Base-by-base conservation (phyloP, 2,113 vertebrate genomes). In the Saimiri boliviensis region DNA sequence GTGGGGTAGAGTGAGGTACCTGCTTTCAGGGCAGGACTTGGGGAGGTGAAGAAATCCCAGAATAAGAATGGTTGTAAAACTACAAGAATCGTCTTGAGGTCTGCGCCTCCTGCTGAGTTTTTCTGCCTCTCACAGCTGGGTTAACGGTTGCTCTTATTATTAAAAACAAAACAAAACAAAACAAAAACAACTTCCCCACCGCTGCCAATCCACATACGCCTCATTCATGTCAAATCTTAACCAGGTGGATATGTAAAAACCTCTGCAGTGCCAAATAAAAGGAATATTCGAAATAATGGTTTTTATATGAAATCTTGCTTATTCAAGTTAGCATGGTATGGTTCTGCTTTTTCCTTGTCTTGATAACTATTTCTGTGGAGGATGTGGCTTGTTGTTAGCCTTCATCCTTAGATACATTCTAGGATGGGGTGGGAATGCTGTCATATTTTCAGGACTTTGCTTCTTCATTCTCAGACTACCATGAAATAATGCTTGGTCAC, bases 1-100 rank as follows among this genome's bases (percentile, higher is more conserved):
- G 8, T 3, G 3, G 23, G 68, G 32, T 16, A 12, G 6, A 4
- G 1, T 8, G 6, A 4, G 1, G 17, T 6, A 2, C 2, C 10
- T 17, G 32, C 2, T 2, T 81, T 81, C 17, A 5, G 6, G 6
- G 13, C 2, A 14, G n/a, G 13, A 63, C 45, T 16, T 76, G 49
- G n/a, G 17, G 1, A 77, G n/a, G 12, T 25, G 10, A 86, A 56
- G 54, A 85, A 45, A 56, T 0, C 11, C 3, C 37, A 27, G 11
- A 49, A 11, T 68, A 37, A n/a, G 32, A 87, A 76, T 5, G 1
- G 2, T 77, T 63, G 2, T 63, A 63, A 30, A 32, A 32, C 60
- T 30, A 63, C 27, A 37, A n/a, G n/a, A 87, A 76, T 5, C 1
- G 2, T 73, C 8, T 8, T 42, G 30, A 58, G 17, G 30, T 6